Evolutionary conservation across 2,888 invertebrate species (phyloP).

Genomic region (Heliconius aoede): DNA sequence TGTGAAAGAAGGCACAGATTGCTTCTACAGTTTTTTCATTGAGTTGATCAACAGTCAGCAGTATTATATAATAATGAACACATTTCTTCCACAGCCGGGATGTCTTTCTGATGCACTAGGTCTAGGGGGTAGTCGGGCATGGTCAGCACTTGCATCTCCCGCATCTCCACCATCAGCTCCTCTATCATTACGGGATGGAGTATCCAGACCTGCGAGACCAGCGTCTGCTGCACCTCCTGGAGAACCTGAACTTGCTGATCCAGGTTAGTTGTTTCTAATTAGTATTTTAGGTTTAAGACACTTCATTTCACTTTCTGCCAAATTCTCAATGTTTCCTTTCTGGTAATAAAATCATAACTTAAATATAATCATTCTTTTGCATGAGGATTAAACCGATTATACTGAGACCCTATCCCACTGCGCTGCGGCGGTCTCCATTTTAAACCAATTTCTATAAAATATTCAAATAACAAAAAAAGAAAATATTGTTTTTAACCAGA

Average conservation of each 20-base stretch:
- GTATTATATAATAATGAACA: too few relatives aligned
- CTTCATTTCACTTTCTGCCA: too few relatives aligned
- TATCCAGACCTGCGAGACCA: constrained; percentile 47
- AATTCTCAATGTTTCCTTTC: too few relatives aligned
- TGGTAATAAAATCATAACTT: too few relatives aligned
- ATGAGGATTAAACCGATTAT: too few relatives aligned
- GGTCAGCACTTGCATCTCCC: constrained; percentile 75
- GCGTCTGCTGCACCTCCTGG: constrained; percentile 68
- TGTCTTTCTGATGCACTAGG: constrained; percentile 90
- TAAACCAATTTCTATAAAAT: too few relatives aligned
- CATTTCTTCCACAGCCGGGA: constrained; percentile 78
- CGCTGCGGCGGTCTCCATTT: too few relatives aligned
- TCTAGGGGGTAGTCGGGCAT: constrained; percentile 77
- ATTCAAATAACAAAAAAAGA: neutral
- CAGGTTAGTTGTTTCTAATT: constrained; percentile 54
- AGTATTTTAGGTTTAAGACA: neutral
- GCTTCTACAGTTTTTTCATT: too few relatives aligned
- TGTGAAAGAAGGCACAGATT: too few relatives aligned
- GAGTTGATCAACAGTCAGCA: too few relatives aligned
- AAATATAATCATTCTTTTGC: too few relatives aligned
- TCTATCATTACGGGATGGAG: constrained; percentile 46
- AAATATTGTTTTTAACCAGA: constrained; percentile 26
- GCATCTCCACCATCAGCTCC: constrained; percentile 78
- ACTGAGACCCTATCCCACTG: too few relatives aligned
- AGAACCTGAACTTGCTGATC: constrained; percentile 68